phyloP scores from a whole-genome alignment of 2,113 vertebrate genomes.

The Lophius piscatorius region DNA sequence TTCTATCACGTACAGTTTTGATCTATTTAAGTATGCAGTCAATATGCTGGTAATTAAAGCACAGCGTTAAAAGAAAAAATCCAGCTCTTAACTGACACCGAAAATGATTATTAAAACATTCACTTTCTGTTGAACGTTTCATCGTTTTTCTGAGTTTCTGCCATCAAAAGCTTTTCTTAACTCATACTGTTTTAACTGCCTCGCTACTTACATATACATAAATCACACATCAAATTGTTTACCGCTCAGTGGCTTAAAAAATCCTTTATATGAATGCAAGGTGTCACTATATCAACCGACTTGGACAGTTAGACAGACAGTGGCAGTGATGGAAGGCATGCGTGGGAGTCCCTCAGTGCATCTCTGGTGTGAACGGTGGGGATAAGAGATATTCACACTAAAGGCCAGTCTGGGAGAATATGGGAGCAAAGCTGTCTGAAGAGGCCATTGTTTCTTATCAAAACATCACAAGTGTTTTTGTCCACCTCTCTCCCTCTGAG shows the following conservation, averaged over 20 bases:
- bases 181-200: too few relatives aligned
- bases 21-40: too few relatives aligned
- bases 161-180: too few relatives aligned
- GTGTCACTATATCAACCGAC: conserved; percentile 63
- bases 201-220: conserved; percentile 2
- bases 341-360: conserved; percentile 33
- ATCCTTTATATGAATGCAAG: conserved; percentile 40
- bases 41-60: too few relatives aligned
- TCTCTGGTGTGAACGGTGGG: conserved; percentile 55
- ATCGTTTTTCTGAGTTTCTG: too few relatives aligned
- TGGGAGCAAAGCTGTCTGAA: conserved; percentile 70
- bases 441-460: conserved; percentile 78
- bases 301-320: conserved; percentile 61
- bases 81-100: neutral
- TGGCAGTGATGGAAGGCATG: conserved; percentile 38
- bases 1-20: neutral
- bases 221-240: conserved; percentile 7
- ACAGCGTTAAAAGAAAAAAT: neutral
- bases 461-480: conserved; percentile 77
- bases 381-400: conserved; percentile 73
- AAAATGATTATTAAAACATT: too few relatives aligned
- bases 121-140: neutral
- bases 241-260: conserved; percentile 17
- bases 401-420: conserved; percentile 75
- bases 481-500: conserved; percentile 68